Conservation (phyloP, 2,113 vertebrate genomes). For the Esox niger region DNA sequence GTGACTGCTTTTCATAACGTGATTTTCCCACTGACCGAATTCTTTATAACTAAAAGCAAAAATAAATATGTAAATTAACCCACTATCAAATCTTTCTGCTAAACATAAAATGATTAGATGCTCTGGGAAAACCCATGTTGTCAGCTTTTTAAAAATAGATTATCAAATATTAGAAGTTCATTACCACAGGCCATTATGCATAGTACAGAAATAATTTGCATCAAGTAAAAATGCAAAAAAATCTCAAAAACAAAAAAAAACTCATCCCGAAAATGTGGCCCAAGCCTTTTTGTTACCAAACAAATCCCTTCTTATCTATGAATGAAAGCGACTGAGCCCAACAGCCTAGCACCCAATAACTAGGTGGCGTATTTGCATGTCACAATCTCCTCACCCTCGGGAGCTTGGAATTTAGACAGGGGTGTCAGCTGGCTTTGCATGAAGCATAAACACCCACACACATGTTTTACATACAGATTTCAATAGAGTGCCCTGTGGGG, state of each 20-base stretch:
- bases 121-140: too few species aligned
- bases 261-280: background rate
- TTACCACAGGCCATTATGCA: too few species aligned
- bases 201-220: too few species aligned
- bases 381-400: constrained; percentile 1
- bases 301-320: background rate
- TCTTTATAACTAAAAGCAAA: too few species aligned
- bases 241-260: too few species aligned
- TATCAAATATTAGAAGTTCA: too few species aligned
- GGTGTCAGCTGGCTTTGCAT: constrained; percentile 41
- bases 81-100: too few species aligned
- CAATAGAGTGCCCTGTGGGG: constrained; percentile 2
- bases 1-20: too few species aligned
- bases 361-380: constrained; percentile 33
- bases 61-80: too few species aligned
- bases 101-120: too few species aligned
- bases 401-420: background rate
- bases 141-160: too few species aligned
- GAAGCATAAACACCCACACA: constrained; percentile 35
- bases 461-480: constrained; percentile 40
- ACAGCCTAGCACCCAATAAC: background rate
- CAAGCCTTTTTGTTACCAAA: background rate
- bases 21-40: too few species aligned
- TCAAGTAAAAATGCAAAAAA: background rate
- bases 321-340: background rate